Percentiles rank a stretch among this genome's conserved stretches.
Conservation (phyloP, 2,797 vertebrate genomes). For the Malacoraja senta region DNA sequence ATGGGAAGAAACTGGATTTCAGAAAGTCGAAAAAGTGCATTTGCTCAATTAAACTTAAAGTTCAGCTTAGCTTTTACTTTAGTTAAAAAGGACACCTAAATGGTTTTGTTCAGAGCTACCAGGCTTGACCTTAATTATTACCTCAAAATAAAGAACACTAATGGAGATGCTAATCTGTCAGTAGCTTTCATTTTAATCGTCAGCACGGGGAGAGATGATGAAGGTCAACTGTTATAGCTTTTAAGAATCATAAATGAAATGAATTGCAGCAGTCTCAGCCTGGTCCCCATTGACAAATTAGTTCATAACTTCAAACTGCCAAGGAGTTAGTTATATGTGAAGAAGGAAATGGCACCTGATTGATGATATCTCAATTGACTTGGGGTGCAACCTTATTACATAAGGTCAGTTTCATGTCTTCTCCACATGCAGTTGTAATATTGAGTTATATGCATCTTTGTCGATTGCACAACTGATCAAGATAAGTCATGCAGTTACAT, state of each 20-base stretch:
- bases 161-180: neutral
- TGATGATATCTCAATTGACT: conserved; percentile 7
- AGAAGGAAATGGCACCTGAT: conserved; percentile 20
- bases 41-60: neutral
- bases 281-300: conserved; percentile 14
- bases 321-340: neutral
- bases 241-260: neutral
- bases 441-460: neutral
- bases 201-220: neutral
- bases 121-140: neutral
- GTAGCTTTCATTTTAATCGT: neutral
- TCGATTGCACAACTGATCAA: neutral
- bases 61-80: neutral
- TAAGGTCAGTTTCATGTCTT: neutral
- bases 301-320: neutral
- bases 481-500: neutral
- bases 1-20: neutral
- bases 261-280: neutral
- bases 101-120: neutral
- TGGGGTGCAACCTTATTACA: neutral
- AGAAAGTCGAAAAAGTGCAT: neutral
- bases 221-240: neutral
- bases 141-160: neutral
- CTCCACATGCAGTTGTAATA: neutral
- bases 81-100: neutral